Percentiles rank a stretch among this genome's conserved stretches.
Conservation (phyloP, 2,888 invertebrate genomes). For the Eupithecia insigniata region DNA sequence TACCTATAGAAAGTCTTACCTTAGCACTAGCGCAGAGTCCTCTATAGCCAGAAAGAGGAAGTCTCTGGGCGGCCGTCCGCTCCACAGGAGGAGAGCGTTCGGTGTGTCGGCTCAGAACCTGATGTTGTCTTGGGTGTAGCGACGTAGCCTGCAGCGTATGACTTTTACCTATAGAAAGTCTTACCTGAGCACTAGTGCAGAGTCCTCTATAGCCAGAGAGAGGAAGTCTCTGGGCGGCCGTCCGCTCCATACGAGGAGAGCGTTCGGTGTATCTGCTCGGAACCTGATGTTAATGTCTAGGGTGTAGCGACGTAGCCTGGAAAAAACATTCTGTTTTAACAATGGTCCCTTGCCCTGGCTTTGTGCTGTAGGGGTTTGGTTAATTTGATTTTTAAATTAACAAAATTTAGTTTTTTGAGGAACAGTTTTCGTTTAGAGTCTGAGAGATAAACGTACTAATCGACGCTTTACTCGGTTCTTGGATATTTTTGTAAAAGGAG, state of each 20-base stretch:
- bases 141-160: background rate
- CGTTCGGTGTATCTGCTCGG: slow-evolving; percentile 88
- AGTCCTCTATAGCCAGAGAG: slow-evolving; percentile 92
- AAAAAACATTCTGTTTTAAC: background rate
- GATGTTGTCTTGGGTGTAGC: slow-evolving; percentile 83
- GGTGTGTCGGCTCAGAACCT: slow-evolving; percentile 89
- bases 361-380: background rate
- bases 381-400: background rate
- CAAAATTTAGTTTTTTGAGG: too few species aligned
- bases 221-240: slow-evolving; percentile 89
- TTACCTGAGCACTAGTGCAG: slow-evolving; percentile 86
- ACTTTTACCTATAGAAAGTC: background rate
- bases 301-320: slow-evolving; percentile 87
- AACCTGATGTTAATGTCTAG: slow-evolving; percentile 89
- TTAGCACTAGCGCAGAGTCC: slow-evolving; percentile 87
- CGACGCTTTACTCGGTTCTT: too few species aligned
- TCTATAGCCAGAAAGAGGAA: slow-evolving; percentile 94
- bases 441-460: too few species aligned
- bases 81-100: slow-evolving; percentile 93
- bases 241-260: slow-evolving; percentile 94
- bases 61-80: slow-evolving; percentile 88
- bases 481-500: too few species aligned
- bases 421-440: too few species aligned
- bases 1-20: slow-evolving; percentile 52
- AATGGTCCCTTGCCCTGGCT: too few species aligned